These are phyloP conservation scores for Morpho deidamia DNA, from an alignment of 2,888 invertebrate species.

Conservation along the genomic window DNA sequence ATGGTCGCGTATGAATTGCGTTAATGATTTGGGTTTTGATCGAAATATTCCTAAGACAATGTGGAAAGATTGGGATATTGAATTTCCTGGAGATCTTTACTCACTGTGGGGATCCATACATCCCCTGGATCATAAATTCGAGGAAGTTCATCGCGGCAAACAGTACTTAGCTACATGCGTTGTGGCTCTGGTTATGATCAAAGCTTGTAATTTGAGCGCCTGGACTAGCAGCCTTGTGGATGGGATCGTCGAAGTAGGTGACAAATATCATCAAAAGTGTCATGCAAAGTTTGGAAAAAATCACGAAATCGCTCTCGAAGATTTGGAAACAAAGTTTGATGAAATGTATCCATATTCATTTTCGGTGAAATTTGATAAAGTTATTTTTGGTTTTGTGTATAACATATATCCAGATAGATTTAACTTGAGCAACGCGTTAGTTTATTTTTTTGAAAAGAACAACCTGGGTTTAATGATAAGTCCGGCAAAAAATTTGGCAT, in stretches of 20 bases:
- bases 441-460: slow-evolving; percentile 77
- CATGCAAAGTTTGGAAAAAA: slow-evolving; percentile 66
- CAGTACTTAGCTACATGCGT: slow-evolving; percentile 81
- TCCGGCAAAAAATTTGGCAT: slow-evolving; percentile 70
- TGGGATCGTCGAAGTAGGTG: slow-evolving; percentile 79
- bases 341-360: slow-evolving; percentile 79
- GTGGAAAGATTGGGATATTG: slow-evolving; percentile 84
- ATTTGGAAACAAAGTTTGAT: slow-evolving; percentile 73
- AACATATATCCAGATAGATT: slow-evolving; percentile 74
- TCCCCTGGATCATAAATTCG: slow-evolving; percentile 78
- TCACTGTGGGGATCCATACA: slow-evolving; percentile 83
- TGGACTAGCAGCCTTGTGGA: slow-evolving; percentile 82
- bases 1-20: slow-evolving; percentile 57
- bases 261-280: slow-evolving; percentile 76
- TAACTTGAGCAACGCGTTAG: slow-evolving; percentile 80
- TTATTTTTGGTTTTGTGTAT: slow-evolving; percentile 81
- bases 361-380: slow-evolving; percentile 72
- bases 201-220: slow-evolving; percentile 78
- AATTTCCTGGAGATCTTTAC: slow-evolving; percentile 82
- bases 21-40: slow-evolving; percentile 55
- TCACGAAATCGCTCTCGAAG: slow-evolving; percentile 77
- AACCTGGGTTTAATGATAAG: slow-evolving; percentile 75
- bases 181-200: slow-evolving; percentile 77
- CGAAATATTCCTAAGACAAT: slow-evolving; percentile 51
- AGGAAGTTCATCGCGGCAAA: slow-evolving; percentile 74